Conservation (phyloP, 2,113 vertebrate genomes). For the Corydoras maculifer region DNA sequence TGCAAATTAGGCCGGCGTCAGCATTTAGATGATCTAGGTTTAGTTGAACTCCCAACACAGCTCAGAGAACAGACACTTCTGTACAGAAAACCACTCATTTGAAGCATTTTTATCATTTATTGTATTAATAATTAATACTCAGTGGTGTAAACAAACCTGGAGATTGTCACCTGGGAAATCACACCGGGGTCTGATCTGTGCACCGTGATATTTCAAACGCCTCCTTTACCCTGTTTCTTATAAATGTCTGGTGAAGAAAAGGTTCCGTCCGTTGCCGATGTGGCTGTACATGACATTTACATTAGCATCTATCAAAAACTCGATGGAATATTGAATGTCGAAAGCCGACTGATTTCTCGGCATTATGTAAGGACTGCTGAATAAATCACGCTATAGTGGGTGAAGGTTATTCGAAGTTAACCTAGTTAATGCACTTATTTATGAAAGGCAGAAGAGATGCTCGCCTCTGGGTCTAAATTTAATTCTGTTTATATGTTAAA, state of each 20-base stretch:
- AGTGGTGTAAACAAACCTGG: background rate
- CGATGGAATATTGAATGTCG: background rate
- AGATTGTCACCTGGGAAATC: slow-evolving; percentile 1
- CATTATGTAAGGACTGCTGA: background rate
- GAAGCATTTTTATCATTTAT: background rate
- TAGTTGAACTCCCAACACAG: no score
- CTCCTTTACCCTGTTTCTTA: background rate
- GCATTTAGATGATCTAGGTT: no score
- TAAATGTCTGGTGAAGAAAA: slow-evolving; percentile 4
- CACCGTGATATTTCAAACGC: background rate
- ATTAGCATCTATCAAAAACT: background rate
- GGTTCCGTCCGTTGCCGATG: background rate
- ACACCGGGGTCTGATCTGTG: background rate
- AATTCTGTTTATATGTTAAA: background rate
- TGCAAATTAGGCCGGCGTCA: no score
- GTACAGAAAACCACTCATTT: no score
- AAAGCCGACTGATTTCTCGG: background rate
- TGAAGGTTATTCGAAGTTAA: background rate
- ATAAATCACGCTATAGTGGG: background rate
- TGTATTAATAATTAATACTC: background rate
- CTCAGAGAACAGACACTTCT: no score
- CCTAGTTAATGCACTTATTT: background rate
- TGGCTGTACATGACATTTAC: slow-evolving; percentile 2
- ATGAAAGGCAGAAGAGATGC: background rate
- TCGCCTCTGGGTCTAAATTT: background rate